Evolutionary conservation across 2,113 vertebrate species (phyloP), one percentile per base, ranked within the genome.

Genomic region (Centropristis striata): DNA sequence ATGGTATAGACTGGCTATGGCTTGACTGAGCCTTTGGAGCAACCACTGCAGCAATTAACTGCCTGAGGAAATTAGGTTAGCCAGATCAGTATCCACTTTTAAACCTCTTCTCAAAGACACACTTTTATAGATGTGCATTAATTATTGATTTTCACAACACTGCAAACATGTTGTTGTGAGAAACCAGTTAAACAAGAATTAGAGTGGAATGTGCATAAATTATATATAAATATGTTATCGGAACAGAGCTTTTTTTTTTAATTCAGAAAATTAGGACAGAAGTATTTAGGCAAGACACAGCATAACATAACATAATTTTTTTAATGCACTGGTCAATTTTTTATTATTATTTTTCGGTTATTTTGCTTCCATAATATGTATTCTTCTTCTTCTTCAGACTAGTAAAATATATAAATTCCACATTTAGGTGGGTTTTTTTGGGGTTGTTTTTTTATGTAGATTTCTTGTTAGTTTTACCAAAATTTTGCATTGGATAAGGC

Each of bases 121-220:
- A 50, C 41, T 61, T 60, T 44, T 20, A 13, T 9, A 73, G 8
- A 44, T 53, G 53, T 36, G 60, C 46, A 53, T 74, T 60, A 15
- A 67, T 71, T 47, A 71, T 18, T 58, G 68, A 58, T 58, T 65
- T 57, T 36, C 20, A 51, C 18, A 58, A 59, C 44, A 25, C 25
- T 36, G 18, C n/a, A 53, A 51, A 42, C 39, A 42, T 68, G 3
- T 49, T 25, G 57, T 50, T 51, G 36, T 51, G 28, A 23, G 41
- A 79, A 64, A 71, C 41, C 59, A 49, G 37, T 63, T 63, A 46
- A 37, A 71, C 15, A 54, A 55, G 7, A 46, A 63, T 1, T 4
- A 1, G n/a, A 70, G 46, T 25, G 47, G 15, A 20, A 39, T 9
- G 8, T 20, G 50, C 27, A 71, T 27, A 12, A 46, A 53, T 32